Evolutionary conservation across 2,113 vertebrate species (phyloP), one percentile per base, ranked within the genome.

Genomic region (Myrmophylax atrothorax): DNA sequence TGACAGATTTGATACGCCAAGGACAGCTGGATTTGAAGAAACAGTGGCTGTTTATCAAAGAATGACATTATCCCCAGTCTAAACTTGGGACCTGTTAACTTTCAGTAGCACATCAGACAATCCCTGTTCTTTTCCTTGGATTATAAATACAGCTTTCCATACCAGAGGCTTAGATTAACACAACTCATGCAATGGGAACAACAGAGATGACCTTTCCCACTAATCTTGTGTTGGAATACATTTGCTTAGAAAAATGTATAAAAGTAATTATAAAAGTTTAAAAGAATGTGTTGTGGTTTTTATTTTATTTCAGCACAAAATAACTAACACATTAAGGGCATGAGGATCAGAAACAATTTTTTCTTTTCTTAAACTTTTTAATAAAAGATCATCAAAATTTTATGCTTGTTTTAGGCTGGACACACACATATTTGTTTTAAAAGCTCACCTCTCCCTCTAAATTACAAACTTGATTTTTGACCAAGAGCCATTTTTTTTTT

Each of bases 1-100:
- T 96, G 95, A 89, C 79, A 93, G 85, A n/a, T 73, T 60, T 96
- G 93, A 93, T 87, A 25, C 66, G 69, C 80, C 89, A 95, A 73
- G 82, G 90, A 46, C 93, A 96, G 87, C 68, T 97, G 93, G 10
- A 19, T 79, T 81, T 87, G 74, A 89, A 47, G 66, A 93, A 96
- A 86, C 42, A 38, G 29, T 84, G 87, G 25, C 70, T 78, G 69
- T 85, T 93, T 80, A 64, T 94, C 53, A 87, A 90, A 90, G 69
- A 96, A 91, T 86, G 37, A 91, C 87, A 88, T 95, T 93, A 90
- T 88, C 50, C 68, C n/a, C 4, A 7, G 12, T 86, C 93, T 96
- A 96, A 91, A 79, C 88, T 84, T 83, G 86, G 89, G 40, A 91
- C 88, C 79, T 84, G 53, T 58, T 94, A 90, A 87, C 52, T 85